Conservation (phyloP, 2,113 vertebrate genomes). For the Bothrops jararaca region DNA sequence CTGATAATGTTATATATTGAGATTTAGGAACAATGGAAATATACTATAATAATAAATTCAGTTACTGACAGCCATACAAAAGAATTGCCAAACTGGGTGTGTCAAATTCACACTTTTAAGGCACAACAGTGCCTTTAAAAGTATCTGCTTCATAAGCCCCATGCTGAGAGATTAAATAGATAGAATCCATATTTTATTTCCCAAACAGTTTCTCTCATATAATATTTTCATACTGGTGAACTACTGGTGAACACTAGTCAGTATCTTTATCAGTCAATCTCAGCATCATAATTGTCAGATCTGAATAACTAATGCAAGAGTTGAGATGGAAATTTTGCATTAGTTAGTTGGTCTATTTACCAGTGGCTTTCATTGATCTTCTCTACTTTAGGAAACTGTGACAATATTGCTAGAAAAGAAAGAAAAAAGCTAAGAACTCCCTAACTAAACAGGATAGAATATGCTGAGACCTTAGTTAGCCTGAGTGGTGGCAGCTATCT, state of each 20-base stretch:
- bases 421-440: neutral
- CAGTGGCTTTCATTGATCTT: neutral
- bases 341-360: neutral
- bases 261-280: neutral
- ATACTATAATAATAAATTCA: neutral
- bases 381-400: neutral
- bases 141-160: neutral
- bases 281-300: neutral
- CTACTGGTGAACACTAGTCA: neutral
- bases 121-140: neutral
- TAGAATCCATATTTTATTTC: neutral
- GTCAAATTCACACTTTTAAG: neutral
- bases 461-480: neutral
- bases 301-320: neutral
- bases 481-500: neutral
- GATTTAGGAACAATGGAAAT: slow-evolving; percentile 5
- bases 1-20: neutral
- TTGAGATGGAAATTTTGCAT: neutral
- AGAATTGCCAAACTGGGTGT: neutral
- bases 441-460: neutral
- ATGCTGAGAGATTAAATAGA: neutral
- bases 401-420: neutral
- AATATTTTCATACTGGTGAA: neutral
- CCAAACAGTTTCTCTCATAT: neutral
- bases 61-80: neutral